A percentile compares a stretch with the other conserved stretches of the same genome.
phyloP scores from a whole-genome alignment of 64 coral and sea anemone species.

The Montipora capricornis region DNA sequence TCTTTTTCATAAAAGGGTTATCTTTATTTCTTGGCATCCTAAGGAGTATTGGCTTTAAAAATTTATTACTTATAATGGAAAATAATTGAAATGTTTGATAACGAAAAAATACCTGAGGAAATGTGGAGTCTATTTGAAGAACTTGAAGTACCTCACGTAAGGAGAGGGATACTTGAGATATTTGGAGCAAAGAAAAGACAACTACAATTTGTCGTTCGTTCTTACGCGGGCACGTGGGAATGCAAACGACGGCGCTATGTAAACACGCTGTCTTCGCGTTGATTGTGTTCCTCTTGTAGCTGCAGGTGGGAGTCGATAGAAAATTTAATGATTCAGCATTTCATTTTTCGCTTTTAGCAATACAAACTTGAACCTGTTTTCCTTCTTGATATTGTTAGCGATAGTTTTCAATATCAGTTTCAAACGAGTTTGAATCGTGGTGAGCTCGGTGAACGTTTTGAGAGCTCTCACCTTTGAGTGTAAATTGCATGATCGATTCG shows the following conservation, averaged over 20 bases:
- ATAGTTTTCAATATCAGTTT: slow-evolving; percentile 55
- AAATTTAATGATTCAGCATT: slow-evolving; percentile 65
- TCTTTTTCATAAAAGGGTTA: slow-evolving; percentile 77
- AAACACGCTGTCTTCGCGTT: slow-evolving; percentile 15
- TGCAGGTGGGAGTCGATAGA: slow-evolving; percentile 19
- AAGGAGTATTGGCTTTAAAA: slow-evolving; percentile 76
- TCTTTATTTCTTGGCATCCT: slow-evolving; percentile 73
- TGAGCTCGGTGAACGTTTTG: slow-evolving; percentile 23
- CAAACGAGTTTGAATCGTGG: slow-evolving; percentile 16
- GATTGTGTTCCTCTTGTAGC: slow-evolving; percentile 20
- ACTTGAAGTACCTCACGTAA: slow-evolving; percentile 32
- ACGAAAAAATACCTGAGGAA: slow-evolving; percentile 10
- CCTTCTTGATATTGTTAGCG: neutral
- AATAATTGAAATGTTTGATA: slow-evolving; percentile 82
- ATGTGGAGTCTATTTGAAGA: slow-evolving; percentile 21
- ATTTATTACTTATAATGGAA: slow-evolving; percentile 85
- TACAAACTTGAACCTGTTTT: slow-evolving; percentile 13
- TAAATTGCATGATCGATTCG: slow-evolving; percentile 92
- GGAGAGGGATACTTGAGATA: neutral
- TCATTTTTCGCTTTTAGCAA: neutral
- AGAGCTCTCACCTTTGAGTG: slow-evolving; percentile 69
- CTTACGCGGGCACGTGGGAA: slow-evolving; percentile 11
- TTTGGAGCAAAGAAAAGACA: slow-evolving; percentile 2
- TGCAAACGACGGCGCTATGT: neutral
- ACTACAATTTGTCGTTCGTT: slow-evolving; percentile 31